These are phyloP conservation scores for Thera obeliscata DNA, from an alignment of 2,888 invertebrate species.

Conservation along the genomic window DNA sequence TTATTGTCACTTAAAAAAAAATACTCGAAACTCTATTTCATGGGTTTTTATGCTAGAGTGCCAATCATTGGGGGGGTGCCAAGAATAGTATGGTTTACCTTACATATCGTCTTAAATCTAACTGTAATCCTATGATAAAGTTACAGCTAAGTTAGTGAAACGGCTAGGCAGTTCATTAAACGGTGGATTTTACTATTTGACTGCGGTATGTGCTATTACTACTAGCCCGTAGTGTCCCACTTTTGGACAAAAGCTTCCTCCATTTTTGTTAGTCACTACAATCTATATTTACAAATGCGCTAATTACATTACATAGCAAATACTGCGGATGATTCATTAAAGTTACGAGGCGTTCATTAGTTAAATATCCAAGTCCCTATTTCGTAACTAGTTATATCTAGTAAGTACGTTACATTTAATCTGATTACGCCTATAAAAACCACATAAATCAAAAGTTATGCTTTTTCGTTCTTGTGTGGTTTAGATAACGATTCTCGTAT, in stretches of 20 bases:
- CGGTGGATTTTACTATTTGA: too few species aligned
- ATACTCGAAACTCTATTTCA: too few species aligned
- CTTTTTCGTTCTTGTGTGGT: constrained; percentile 14
- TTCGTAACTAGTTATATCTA: constrained; percentile 19
- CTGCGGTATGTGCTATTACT: too few species aligned
- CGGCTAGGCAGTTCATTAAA: too few species aligned
- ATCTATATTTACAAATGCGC: neutral
- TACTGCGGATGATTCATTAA: constrained; percentile 17
- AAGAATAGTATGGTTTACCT: too few species aligned
- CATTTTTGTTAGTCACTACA: neutral
- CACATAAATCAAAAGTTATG: constrained; percentile 22
- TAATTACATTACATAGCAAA: neutral
- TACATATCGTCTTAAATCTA: too few species aligned
- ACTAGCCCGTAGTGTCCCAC: too few species aligned
- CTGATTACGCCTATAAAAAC: constrained; percentile 26
- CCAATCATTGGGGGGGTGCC: too few species aligned
- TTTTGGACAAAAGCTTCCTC: neutral
- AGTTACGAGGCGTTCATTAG: constrained; percentile 25
- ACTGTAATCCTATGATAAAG: too few species aligned
- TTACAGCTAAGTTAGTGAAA: too few species aligned
- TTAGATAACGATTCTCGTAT: constrained; percentile 8
- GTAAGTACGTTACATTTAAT: constrained; percentile 18
- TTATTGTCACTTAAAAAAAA: too few species aligned
- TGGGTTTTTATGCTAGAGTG: too few species aligned
- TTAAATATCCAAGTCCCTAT: constrained; percentile 11